Conservation (phyloP, 1,140 invertebrate species). For the Vanessa atalanta region DNA sequence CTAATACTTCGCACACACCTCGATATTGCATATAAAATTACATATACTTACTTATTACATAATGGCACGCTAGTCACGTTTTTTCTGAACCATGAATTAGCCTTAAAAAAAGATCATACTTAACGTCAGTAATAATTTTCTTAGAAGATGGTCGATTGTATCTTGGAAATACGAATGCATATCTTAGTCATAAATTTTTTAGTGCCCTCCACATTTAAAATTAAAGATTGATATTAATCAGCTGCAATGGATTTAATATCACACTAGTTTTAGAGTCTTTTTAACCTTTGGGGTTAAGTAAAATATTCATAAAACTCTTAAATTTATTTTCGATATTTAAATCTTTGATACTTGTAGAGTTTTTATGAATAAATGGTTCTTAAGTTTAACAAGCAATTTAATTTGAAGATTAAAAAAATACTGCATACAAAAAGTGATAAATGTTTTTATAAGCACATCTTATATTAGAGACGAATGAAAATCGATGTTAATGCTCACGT, state of each 20-base stretch:
- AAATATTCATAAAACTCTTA: background rate
- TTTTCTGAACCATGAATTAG: slow-evolving; percentile 35
- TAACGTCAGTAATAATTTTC: slow-evolving; percentile 28
- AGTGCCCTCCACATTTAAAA: background rate
- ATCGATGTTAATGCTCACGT: slow-evolving; percentile 14
- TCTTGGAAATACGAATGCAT: slow-evolving; percentile 16
- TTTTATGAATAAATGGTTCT: background rate
- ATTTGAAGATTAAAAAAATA: slow-evolving; percentile 9
- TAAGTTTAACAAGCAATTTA: background rate
- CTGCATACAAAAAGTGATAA: slow-evolving; percentile 2
- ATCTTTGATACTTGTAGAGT: background rate
- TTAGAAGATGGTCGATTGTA: slow-evolving; percentile 23
- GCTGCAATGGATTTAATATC: background rate
- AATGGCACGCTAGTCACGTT: slow-evolving; percentile 33
- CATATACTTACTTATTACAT: slow-evolving; percentile 28
- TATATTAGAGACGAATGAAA: slow-evolving; percentile 7
- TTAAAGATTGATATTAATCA: slow-evolving; percentile 5
- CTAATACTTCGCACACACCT: slow-evolving; percentile 38
- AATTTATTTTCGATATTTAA: background rate
- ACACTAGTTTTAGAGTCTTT: background rate
- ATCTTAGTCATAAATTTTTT: slow-evolving; percentile 12
- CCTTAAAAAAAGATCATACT: slow-evolving; percentile 29
- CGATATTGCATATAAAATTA: slow-evolving; percentile 38
- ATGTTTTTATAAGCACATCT: slow-evolving; percentile 6
- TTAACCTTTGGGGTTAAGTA: background rate